A percentile compares a stretch with the other conserved stretches of the same genome.
These are phyloP conservation scores for Lasioglossum lativentre DNA, from an alignment of 2,888 invertebrate genomes.

Conservation along the genomic window DNA sequence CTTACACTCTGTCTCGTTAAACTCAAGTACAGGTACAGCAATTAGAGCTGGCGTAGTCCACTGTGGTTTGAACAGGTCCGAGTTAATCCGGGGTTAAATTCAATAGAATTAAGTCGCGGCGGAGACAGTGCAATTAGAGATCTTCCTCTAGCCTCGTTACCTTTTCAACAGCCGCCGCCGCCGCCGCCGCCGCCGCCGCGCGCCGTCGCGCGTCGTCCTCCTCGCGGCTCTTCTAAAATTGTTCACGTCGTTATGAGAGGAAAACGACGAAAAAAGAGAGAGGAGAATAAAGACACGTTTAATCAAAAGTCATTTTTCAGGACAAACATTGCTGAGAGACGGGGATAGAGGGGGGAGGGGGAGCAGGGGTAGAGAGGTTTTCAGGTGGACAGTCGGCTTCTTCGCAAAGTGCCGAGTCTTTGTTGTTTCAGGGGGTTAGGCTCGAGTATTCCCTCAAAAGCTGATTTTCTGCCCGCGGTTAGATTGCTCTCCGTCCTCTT, in stretches of 20 bases:
- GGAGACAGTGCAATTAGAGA: conserved; percentile 11
- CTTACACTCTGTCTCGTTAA: conserved; percentile 11
- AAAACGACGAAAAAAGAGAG: neutral
- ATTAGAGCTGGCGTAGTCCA: conserved; percentile 1
- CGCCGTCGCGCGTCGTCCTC: neutral
- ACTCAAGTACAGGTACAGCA: conserved; percentile 1
- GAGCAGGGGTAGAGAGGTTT: neutral
- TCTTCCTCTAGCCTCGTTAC: conserved; percentile 1
- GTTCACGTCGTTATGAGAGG: neutral
- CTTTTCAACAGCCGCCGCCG: neutral
- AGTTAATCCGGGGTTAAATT: conserved; percentile 15
- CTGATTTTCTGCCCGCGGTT: conserved; percentile 63
- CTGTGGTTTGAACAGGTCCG: conserved; percentile 16
- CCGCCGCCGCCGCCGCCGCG: no score
- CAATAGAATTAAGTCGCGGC: conserved; percentile 5
- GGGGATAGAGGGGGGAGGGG: no score
- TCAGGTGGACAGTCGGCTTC: conserved; percentile 41
- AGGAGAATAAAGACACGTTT: neutral
- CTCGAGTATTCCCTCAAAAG: conserved; percentile 52
- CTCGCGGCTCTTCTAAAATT: neutral
- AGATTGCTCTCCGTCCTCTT: conserved; percentile 42
- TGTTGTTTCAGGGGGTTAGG: conserved; percentile 65
- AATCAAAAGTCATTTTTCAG: conserved; percentile 50
- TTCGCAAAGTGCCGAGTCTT: conserved; percentile 46
- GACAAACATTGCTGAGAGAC: conserved; percentile 32